phyloP scores from a whole-genome alignment of 1,140 invertebrate genomes.

The Branchinecta lynchi region DNA sequence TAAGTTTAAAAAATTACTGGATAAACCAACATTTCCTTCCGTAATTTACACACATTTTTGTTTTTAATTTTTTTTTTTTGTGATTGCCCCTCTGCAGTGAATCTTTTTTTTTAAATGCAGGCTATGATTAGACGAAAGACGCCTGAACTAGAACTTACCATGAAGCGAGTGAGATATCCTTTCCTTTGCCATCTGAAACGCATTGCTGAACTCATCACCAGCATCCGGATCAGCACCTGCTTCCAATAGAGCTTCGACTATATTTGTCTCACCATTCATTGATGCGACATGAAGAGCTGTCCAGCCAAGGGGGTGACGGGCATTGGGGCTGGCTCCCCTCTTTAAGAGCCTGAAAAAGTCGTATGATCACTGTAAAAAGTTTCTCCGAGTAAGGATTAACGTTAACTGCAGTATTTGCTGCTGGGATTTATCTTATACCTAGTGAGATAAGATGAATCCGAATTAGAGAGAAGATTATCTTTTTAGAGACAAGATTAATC shows the following conservation, averaged over 20 bases:
- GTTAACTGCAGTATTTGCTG: too few relatives aligned
- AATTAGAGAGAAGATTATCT: too few relatives aligned
- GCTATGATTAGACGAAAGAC: too few relatives aligned
- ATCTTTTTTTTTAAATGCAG: background rate
- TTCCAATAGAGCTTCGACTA: slow-evolving; percentile 48
- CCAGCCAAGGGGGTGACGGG: slow-evolving; percentile 59
- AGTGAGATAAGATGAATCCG: too few relatives aligned
- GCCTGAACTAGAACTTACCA: slow-evolving; percentile 31
- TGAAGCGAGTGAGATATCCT: slow-evolving; percentile 42
- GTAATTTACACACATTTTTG: background rate
- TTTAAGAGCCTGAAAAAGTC: background rate
- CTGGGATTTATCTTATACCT: too few relatives aligned
- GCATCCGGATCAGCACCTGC: slow-evolving; percentile 62
- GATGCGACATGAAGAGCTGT: slow-evolving; percentile 67
- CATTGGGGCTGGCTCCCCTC: background rate
- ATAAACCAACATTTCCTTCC: too few relatives aligned
- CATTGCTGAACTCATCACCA: slow-evolving; percentile 59
- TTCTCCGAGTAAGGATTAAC: too few relatives aligned
- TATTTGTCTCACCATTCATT: slow-evolving; percentile 49
- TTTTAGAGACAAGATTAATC: too few relatives aligned
- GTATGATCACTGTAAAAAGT: too few relatives aligned
- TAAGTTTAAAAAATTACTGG: too few relatives aligned
- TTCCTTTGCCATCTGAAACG: slow-evolving; percentile 42
- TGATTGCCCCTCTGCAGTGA: background rate
- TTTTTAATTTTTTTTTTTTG: background rate